phyloP scores from a whole-genome alignment of 2,797 vertebrate genomes.

The Falco concolor region DNA sequence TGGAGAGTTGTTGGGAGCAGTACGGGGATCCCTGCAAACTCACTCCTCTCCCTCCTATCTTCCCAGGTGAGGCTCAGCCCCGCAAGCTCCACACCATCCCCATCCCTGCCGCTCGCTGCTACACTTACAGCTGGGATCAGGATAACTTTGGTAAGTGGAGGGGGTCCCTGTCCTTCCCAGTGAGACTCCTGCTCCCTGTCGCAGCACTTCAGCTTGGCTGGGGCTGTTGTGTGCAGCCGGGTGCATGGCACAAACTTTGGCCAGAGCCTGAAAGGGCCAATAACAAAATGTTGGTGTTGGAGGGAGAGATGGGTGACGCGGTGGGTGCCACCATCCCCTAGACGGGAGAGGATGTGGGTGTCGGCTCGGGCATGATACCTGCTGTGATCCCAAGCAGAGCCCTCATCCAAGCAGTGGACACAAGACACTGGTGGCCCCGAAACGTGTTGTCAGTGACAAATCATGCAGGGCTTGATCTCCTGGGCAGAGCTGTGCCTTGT shows the following conservation, averaged over 20 bases:
- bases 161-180: too few species aligned
- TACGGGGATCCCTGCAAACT: neutral
- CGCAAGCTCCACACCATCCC: constrained; percentile 82
- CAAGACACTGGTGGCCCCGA: neutral
- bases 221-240: neutral
- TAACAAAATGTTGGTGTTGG: neutral
- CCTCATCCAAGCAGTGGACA: neutral
- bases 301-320: neutral
- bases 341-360: neutral
- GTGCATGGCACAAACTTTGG: neutral
- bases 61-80: constrained; percentile 54
- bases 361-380: neutral
- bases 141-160: constrained; percentile 90
- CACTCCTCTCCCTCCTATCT: neutral
- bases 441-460: neutral
- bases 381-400: neutral
- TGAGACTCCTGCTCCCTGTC: neutral
- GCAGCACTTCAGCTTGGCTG: accelerated
- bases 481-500: neutral
- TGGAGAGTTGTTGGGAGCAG: neutral
- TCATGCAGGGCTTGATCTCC: neutral
- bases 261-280: neutral
- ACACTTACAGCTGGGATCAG: constrained; percentile 90
- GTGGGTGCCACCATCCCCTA: neutral
- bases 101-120: constrained; percentile 86